Conservation (phyloP, 2,113 vertebrate species). For the Deroptyus accipitrinus region DNA sequence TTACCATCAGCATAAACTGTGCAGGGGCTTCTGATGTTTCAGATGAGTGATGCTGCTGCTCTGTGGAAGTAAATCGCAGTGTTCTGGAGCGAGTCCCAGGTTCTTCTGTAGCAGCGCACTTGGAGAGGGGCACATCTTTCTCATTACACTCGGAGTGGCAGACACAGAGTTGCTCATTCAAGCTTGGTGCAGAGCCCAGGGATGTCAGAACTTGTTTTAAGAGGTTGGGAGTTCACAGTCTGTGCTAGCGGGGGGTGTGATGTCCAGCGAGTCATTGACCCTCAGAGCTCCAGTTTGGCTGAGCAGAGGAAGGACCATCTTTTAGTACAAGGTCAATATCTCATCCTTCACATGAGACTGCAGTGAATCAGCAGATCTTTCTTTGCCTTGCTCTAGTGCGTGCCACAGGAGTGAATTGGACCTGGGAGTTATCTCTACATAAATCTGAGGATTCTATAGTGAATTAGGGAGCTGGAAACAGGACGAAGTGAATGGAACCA, state of each 20-base stretch:
- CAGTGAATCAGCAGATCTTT: not conserved
- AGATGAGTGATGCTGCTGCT: not conserved
- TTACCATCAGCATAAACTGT: not conserved
- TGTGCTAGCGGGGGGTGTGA: fast-evolving
- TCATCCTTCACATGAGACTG: not conserved
- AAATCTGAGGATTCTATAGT: not conserved
- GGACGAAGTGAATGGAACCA: not conserved
- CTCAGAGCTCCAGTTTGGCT: not conserved
- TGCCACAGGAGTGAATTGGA: not conserved
- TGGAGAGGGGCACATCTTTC: not conserved
- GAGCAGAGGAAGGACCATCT: not conserved
- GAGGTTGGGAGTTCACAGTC: not conserved
- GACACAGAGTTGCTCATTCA: not conserved
- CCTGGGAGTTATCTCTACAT: not conserved
- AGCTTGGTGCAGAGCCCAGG: fast-evolving
- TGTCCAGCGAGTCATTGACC: too few species aligned
- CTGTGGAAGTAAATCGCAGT: not conserved
- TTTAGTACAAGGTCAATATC: not conserved
- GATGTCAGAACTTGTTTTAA: not conserved
- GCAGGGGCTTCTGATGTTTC: not conserved
- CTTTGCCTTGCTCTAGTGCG: fast-evolving
- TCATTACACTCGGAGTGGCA: not conserved
- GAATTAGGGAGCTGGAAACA: not conserved
- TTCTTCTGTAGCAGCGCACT: not conserved
- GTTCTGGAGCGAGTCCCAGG: not conserved